Base-by-base conservation (phyloP, 2,888 invertebrate species). In the Sinhomidia bicolor region DNA sequence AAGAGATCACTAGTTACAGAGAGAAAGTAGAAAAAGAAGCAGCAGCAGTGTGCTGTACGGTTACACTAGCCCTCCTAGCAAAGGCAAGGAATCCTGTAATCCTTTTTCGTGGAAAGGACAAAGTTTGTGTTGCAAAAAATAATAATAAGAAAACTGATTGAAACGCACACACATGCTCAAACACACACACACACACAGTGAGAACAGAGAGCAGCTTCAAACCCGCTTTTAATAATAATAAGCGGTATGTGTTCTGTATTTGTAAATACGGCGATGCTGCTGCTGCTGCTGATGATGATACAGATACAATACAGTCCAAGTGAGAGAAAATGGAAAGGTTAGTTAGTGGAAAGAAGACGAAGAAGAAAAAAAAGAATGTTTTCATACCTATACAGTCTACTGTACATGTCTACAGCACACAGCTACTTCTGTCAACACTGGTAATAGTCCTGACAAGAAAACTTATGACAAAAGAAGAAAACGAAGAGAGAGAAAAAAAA, bases 401-500 rank as follows among this genome's bases (percentile, higher is more conserved):
- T n/a, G n/a, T n/a, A n/a, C n/a, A n/a, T n/a, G n/a, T n/a, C n/a
- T n/a, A n/a, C n/a, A n/a, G n/a, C n/a, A n/a, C n/a, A n/a, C n/a
- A n/a, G n/a, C n/a, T n/a, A n/a, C n/a, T n/a, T 88, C 80, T 84
- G 88, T 84, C 88, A 88, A 88, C 88, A 88, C 36, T 71, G 51
- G 88, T 84, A 88, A 84, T 88, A 88, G 84, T 88, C 84, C 23
- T 84, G 83, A 84, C 88, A 88, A 79, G 60, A 80, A 88, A 88
- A 84, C 84, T 78, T 84, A 84, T 88, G 83, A 88, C 88, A 88
- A 84, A 88, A 84, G 7, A 84, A 51, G 68, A 51, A 17, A 36
- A 60, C 20, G 20, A 7, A 17, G 17, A 14, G 14, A 57, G 23
- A 20, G 2, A 47, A 9, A 82, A 81, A 88, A 88, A 88, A 88